A percentile compares a stretch with the other conserved stretches of the same genome.
phyloP scores from a whole-genome alignment of 2,113 vertebrate species.

The Zosterops borbonicus region DNA sequence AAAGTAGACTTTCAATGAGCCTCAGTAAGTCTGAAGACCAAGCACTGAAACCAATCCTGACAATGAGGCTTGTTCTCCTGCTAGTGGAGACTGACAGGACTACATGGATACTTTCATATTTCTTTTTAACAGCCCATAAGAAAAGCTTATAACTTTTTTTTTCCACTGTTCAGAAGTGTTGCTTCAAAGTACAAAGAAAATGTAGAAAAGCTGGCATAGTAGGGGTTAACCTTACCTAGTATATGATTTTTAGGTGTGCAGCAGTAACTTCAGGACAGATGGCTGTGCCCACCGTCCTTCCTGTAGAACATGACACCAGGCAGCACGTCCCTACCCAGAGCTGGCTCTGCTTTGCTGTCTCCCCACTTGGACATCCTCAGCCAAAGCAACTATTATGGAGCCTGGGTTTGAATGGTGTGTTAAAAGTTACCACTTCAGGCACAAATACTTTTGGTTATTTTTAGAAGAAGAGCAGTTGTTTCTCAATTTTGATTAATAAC shows the following conservation, averaged over 20 bases:
- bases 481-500: not conserved
- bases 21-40: not conserved
- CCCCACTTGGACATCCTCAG: not conserved
- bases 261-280: not conserved
- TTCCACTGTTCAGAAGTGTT: not conserved
- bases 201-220: not conserved
- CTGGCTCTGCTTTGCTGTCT: conserved; percentile 16
- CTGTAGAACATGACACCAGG: not conserved
- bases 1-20: not conserved
- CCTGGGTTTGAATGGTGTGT: rapidly evolving
- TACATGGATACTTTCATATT: not conserved
- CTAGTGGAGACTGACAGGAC: not conserved
- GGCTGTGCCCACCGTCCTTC: not conserved
- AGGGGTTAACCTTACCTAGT: not conserved
- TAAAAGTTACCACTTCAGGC: not conserved
- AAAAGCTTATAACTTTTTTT: not conserved
- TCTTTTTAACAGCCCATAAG: not conserved
- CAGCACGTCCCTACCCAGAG: not conserved
- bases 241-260: not conserved
- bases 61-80: not conserved
- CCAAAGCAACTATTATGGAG: not conserved
- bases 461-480: not conserved
- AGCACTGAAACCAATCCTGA: not conserved
- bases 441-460: not conserved
- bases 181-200: not conserved